Base-by-base conservation (phyloP, 2,888 invertebrate species). In the Pilophorus perplexus region DNA sequence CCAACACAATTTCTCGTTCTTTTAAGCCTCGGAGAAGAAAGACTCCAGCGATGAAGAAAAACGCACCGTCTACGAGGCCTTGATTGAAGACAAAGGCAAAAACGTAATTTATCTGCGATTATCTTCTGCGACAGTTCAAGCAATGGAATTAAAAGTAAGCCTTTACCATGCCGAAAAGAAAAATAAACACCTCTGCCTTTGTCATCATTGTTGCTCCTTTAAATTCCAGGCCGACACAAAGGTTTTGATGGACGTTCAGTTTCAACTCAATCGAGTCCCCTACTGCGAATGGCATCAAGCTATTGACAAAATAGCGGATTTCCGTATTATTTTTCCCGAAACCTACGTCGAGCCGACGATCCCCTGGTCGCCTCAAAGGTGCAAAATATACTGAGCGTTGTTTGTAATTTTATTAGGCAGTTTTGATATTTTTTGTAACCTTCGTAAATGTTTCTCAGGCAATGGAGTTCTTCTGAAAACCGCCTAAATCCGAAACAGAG, bases 281-380 rank as follows among this genome's bases (percentile, higher is more conserved):
- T 86, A 89, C 72, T 90, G 90, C 77, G 89, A 91, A 75, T 90
- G 90, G 89, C 90, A 90, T 74, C 83, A 85, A 75, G 89, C 90
- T 0, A 83, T 91, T 20, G 91, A 91, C 75, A 84, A 84, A 74
- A 83, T 91, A 42, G 82, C 84, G 0, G 85, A 87, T 73, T 82
- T 87, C 64, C 81, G 83, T 50, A 79, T 88, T 38, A 84, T 91
- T 33, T 89, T 90, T 74, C 89, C 90, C 0, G 83, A 85, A 68
- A 82, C 83, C 23, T 81, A 80, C 65, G 75, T 82, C 37, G 82
- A 84, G 62, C 85, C 85, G 2, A 80, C 80, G 71, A 85, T 87
- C 72, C 86, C 86, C 0, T 87, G 86, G 86, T 84, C 82, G 27
- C 85, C 86, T 10, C 82, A 83, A 57, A 81, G 77, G 59, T 59